These are phyloP conservation scores for Monoplex corrugatus DNA, from an alignment of 2,888 invertebrate genomes.

Conservation along the genomic window DNA sequence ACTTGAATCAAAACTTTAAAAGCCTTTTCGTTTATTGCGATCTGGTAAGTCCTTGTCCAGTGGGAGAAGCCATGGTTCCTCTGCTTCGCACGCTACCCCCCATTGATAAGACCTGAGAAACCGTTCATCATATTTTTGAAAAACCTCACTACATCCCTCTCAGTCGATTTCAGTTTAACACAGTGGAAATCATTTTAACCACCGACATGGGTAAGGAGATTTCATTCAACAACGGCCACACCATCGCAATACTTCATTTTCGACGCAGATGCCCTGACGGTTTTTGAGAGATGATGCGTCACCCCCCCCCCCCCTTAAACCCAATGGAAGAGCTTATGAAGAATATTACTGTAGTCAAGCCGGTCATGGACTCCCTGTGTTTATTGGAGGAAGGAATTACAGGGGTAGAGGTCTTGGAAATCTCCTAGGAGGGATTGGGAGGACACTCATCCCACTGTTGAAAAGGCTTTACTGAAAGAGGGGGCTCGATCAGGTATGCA, in stretches of 20 bases:
- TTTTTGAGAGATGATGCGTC: background rate
- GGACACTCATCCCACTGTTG: background rate
- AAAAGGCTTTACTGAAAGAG: constrained; percentile 38
- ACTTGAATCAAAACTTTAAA: too few species aligned
- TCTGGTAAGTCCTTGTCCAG: background rate
- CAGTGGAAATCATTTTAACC: constrained; percentile 47
- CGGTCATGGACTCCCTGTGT: constrained; percentile 33
- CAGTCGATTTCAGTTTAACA: constrained; percentile 1
- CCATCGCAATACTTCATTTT: constrained; percentile 41
- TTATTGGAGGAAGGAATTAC: background rate
- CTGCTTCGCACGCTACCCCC: constrained; percentile 21
- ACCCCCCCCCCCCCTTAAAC: background rate
- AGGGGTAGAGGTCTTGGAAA: background rate
- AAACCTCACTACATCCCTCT: constrained; percentile 45
- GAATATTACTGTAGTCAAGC: background rate
- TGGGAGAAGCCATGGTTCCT: constrained; percentile 20
- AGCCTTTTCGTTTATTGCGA: constrained; percentile 24
- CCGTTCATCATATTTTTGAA: constrained; percentile 2
- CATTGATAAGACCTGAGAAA: background rate
- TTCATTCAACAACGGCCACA: constrained; percentile 19
- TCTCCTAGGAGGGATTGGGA: background rate
- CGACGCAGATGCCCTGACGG: background rate
- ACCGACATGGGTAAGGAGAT: background rate
- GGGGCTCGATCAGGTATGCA: constrained; percentile 19
- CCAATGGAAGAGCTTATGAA: background rate